Evolutionary conservation across 2,113 vertebrate genomes (phyloP), one percentile per base, ranked within the genome.

Genomic region (Eidolon helvum): DNA sequence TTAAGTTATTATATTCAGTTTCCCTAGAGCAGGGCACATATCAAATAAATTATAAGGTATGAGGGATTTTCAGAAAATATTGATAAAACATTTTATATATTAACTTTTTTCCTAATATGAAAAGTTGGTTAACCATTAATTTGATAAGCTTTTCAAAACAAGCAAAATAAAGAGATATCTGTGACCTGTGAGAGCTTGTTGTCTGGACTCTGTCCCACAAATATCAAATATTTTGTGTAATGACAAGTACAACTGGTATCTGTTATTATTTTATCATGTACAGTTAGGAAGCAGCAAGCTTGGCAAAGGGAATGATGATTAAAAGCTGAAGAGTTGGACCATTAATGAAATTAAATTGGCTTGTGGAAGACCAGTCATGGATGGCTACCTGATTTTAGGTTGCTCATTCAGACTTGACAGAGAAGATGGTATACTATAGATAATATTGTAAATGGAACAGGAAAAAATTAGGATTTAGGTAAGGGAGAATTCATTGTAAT

Each of bases 111-210:
- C 10, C 40, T 92, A 90, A 83, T 71, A 30, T 65, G 7, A 78
- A 94, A 77, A 94, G 48, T 92, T 97, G 61, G 35, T 35, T 95
- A 74, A 95, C 90, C 30, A 72, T 28, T 87, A 91, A 9, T 22
- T 72, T 89, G 30, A 68, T 57, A 28, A 84, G 18, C 63, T 95
- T 94, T 96, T 92, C 63, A 66, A 87, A 94, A 68, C 40, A 88
- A 94, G 18, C 28, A 72, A 69, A 61, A 69, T 97, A 74, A 90
- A 95, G 63, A 59, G 22, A 26, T 19, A 72, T 38, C 80, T 87
- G 38, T 93, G 88, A 80, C 71, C n/a, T 94, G 66, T 45, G 22
- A 45, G 33, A 87, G 87, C 43, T 33, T 66, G 5, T 66, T 72
- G 28, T 63, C 68, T 90, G 50, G 21, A 87, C 69, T 66, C 30